Base-by-base conservation (phyloP, 2,113 vertebrate genomes). In the Myotis davidii region DNA sequence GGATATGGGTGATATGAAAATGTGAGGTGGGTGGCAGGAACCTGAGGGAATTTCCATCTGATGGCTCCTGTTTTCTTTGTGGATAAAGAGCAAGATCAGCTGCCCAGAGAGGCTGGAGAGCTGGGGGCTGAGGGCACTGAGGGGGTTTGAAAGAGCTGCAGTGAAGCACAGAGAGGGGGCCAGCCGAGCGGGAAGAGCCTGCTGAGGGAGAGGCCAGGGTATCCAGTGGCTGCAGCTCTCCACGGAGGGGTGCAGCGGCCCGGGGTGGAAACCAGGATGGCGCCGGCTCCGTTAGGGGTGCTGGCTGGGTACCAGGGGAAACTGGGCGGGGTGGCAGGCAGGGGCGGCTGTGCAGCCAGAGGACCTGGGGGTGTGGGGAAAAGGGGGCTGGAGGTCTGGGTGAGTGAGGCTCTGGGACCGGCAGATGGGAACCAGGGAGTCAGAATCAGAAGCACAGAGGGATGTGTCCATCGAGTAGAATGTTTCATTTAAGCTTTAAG, bases 241-340 rank as follows among this genome's bases (percentile, higher is more conserved):
- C 21, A 4, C 0, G 59, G 20, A 0, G 0, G 34, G 56, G 7
- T 9, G 3, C 9, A 18, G 65, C 3, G 17, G 50, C 17, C 76
- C 20, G 34, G n/a, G n/a, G 37, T 2, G 13, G 82, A n/a, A 54
- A n/a, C 5, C 10, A 59, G 42, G 48, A 52, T 39, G 67, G 50
- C 32, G 65, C 77, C 48, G 9, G 21, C 5, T 79, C 25, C 50
- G 29, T 39, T 3, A 6, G 27, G 25, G 7, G 9, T 37, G 45
- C 85, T 32, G 37, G 29, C 37, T 56, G 48, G 56, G 56, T 25
- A 7, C 32, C 20, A 9, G 0, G 6, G 52, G 74, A 29, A 90
- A 8, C 42, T 23, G 73, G 54, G 37, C 17, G 39, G 27, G 5
- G 16, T 27, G 54, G 52, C 50, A 11, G 27, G n/a, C n/a, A 29